Evolutionary conservation across 2,113 vertebrate species (phyloP), one percentile per base, ranked within the genome.

Genomic region (Cheilinus undulatus): DNA sequence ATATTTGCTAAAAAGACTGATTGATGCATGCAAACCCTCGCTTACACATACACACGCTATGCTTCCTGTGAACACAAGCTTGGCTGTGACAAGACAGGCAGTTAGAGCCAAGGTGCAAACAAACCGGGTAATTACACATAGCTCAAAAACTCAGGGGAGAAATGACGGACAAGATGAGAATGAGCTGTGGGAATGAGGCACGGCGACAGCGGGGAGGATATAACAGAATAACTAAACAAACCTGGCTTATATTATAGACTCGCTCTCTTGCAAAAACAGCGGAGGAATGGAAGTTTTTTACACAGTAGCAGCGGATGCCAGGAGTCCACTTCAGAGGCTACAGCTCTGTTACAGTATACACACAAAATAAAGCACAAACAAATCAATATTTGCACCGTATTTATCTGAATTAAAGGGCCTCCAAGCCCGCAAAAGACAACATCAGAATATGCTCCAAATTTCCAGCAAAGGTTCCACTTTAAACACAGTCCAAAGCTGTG

Each of bases 71-170:
- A 88, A 84, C 67, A 62, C 85, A 69, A 60, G 73, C 77, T 86
- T 86, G 79, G 83, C 89, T 76, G 73, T 50, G 75, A 88, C 76
- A 71, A 78, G 79, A 75, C 80, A 67, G 81, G 73, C 78, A 88
- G 76, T 76, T 85, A 81, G 86, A 91, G 89, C 89, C 86, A 89
- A 89, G 88, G 88, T 90, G 89, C 91, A 91, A 92, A 90, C 88
- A 88, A 84, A 87, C 80, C 59, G 68, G 73, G 90, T 92, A 93
- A 93, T 93, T 93, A 92, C 88, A 86, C 77, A 84, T 64, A 84
- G 86, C 80, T 92, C 82, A 75, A 69, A 88, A 89, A 83, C 86
- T 85, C 86, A 66, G 28, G 80, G 82, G 87, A 89, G 69, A 86
- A 84, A 88, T 88, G 85, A 88, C 61, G 70, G 90, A 84, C 85